A percentile compares a stretch with the other conserved stretches of the same genome.
Evolutionary conservation across 1,140 invertebrate species (phyloP).

Genomic region (Gerris buenoi): DNA sequence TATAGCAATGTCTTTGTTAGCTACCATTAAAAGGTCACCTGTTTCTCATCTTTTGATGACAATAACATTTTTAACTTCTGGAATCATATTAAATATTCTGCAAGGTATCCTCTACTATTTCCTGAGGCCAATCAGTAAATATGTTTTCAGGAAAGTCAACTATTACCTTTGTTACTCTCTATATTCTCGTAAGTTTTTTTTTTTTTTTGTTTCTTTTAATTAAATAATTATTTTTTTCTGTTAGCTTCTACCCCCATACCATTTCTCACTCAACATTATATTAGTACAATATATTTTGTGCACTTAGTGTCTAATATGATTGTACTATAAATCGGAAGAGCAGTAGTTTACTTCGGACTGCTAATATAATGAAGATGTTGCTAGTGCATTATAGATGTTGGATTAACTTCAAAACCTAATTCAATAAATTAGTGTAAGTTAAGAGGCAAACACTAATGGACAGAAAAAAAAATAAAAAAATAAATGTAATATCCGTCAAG

Average conservation of each 20-base stretch:
- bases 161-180: slow-evolving; percentile 79
- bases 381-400: too few species aligned
- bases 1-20: slow-evolving; percentile 13
- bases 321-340: too few species aligned
- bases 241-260: background rate
- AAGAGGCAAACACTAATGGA: too few species aligned
- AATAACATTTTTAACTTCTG: slow-evolving; percentile 78
- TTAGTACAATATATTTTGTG: slow-evolving; percentile 5
- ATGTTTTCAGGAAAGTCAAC: slow-evolving; percentile 73
- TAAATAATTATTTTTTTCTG: slow-evolving; percentile 13
- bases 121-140: slow-evolving; percentile 55
- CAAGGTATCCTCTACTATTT: slow-evolving; percentile 61
- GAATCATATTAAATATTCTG: slow-evolving; percentile 67
- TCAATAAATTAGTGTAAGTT: too few species aligned
- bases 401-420: too few species aligned
- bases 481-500: too few species aligned
- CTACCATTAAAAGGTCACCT: slow-evolving; percentile 39
- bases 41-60: slow-evolving; percentile 65
- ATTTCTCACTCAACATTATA: background rate
- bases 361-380: too few species aligned
- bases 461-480: too few species aligned
- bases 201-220: slow-evolving; percentile 13
- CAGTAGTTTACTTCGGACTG: too few species aligned
- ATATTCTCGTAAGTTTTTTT: slow-evolving; percentile 68
- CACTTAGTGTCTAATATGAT: background rate